Evolutionary conservation across 2,797 vertebrate species (phyloP), one percentile per base, ranked within the genome.

Genomic region (Ceyx erithaca): DNA sequence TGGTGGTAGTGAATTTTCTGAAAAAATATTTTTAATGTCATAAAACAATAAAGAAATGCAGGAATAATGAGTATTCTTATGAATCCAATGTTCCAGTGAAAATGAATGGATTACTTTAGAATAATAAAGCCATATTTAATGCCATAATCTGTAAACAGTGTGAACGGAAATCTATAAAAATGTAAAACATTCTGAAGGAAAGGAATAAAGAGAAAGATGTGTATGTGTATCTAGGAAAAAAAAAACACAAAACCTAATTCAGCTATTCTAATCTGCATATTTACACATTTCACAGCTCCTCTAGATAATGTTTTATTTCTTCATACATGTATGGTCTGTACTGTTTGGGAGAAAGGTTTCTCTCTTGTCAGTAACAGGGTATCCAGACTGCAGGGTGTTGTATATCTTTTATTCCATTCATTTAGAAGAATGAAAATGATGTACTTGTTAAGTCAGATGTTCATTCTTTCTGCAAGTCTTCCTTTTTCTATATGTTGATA

Each of bases 21-120:
- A 13, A 77, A 90, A 93, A 90, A 59, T 77, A 77, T 63, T 85
- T 82, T 89, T 4, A 28, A 67, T 48, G 7, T 4, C 59, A 48
- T 25, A 51, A 46, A 88, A 11, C 8, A 45, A 54, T 58, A 59
- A 66, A 59, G 45, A 87, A 84, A 68, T 40, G 23, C 13, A 43
- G 18, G 14, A 15, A n/a, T 45, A 82, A 85, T 55, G 15, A 79
- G 61, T 45, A 52, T 72, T 72, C 26, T 76, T 76, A 12, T 51
- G 55, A 86, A 62, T 76, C 9, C 17, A 79, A 11, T 55, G 37
- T 86, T 81, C 55, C 45, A 79, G 25, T 23, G 17, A 72, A 87
- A 78, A 14, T 49, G 46, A 90, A 85, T 51, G 1, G 14, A 51
- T 78, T 15, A 66, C n/a, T 69, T 72, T n/a, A 63, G 61, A 89